Evolutionary conservation across 2,797 vertebrate genomes (phyloP), one percentile per base, ranked within the genome.

Genomic region (Melanotaenia maccullochi): DNA sequence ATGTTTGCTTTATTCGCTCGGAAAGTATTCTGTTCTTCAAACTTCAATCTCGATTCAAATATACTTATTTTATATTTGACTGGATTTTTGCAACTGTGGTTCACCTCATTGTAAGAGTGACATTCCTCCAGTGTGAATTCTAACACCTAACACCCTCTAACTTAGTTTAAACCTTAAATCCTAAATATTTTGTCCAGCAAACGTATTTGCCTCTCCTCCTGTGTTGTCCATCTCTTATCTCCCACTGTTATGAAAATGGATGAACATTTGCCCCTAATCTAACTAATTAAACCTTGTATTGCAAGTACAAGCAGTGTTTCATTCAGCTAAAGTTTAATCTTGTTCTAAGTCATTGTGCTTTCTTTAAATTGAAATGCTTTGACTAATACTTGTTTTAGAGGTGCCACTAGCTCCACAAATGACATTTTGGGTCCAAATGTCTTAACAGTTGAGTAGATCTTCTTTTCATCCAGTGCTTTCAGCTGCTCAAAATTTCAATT

Each of bases 201-300:
- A 65, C 20, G 22, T 62, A 4, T 55, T 78, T 70, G 5, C 14
- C 64, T 33, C 9, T n/a, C n/a, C n/a, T n/a, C n/a, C 24, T 5
- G 22, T 28, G 51, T 25, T 54, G n/a, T 28, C 51, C 51, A 12
- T 24, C 51, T 54, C 11, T 14, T 28, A 14, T 28, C 51, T 24
- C 22, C 22, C 51, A n/a, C 51, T 54, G 51, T 28, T 14, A 25
- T 25, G 5, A 54, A 28, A 54, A 54, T 28, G 12, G 20, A 52
- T 12, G 13, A 52, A 16, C n/a, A 42, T 28, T 33, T 78, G 36
- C 24, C 67, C 12, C 33, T 61, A 35, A 5, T 61, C 67, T 71
- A 52, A 20, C 5, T 22, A 68, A 81, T 73, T 83, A 85, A 83
- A 76, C 0, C 0, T 61, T 57, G 20, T 62, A 63, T 73, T 64